Base-by-base conservation (phyloP, 2,888 invertebrate species). In the Microdon myrmicae region DNA sequence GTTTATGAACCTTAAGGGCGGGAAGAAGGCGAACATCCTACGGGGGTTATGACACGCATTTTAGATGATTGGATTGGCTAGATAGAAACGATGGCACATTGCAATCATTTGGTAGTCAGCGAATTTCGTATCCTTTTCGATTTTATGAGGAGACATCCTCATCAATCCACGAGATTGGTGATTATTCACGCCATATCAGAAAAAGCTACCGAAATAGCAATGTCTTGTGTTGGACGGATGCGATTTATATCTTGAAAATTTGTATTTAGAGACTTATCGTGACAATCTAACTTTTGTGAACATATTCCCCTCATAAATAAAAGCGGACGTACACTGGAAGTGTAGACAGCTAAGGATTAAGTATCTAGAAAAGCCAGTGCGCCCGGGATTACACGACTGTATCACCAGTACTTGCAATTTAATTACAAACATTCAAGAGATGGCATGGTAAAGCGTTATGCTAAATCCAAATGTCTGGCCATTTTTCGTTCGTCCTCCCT, bases 341-440 rank as follows among this genome's bases (percentile, higher is more conserved):
- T 4, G 17, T 17, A 16, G 22, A 26, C 28, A n/a, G 9, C 19
- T 17, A 3, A 10, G 2, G 6, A 51, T 45, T 45, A 37, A 47
- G 35, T 54, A 34, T 59, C 53, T 54, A 31, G 47, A 54, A 28
- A 47, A 44, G 23, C 53, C 41, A 25, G 22, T 26, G 19, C 14
- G n/a, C 23, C 20, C 41, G 39, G 53, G 54, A 55, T 55, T 55
- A 55, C 43, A 54, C 37, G 38, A 37, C 23, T 44, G 55, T 55
- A 55, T 55, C 60, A 55, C 29, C 49, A 38, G 13, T 31, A 51
- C 56, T 64, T 64, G 61, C 61, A 64, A 58, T 64, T 64, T 64
- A 64, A 64, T 64, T 64, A 64, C 61, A 64, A 64, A 64, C 58
- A 56, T 64, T 56, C 61, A 45, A 37, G n/a, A n/a, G n/a, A n/a